Evolutionary conservation across 2,888 invertebrate genomes (phyloP), one percentile per base, ranked within the genome.

Genomic region (Eupithecia dodoneata): DNA sequence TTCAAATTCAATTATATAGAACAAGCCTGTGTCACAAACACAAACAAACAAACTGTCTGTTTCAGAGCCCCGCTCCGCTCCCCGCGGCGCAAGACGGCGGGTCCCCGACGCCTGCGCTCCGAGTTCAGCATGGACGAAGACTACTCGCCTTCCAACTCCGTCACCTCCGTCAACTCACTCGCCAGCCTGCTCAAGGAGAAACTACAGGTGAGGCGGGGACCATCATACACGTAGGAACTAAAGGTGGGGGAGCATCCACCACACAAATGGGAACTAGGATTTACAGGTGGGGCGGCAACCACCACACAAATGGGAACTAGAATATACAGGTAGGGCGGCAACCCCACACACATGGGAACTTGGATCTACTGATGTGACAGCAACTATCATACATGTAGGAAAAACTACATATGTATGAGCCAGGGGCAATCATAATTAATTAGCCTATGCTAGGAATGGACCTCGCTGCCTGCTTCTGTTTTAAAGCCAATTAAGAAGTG

Each of bases 161-260:
- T 98, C 85, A 98, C 98, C 0, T 98, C 98, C 70, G 96, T 98
- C 83, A 98, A 98, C 92, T 98, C 98, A 0, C 96, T 98, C 82
- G 98, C 98, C 77, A 98, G 98, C 88, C 92, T 98, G 74, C 94
- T 98, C 15, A 96, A 97, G 85, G 98, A 98, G 88, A 98, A 98
- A 92, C 95, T 98, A 83, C 97, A 98, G 95, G 97, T 97, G 89
- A 73, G 55, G 18, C 55, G 18, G 55, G n/a, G n/a, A 55, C n/a
- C 55, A 55, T 9, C n/a, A 18, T 55, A 55, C n/a, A 59, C 59
- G 1, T 59, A 30, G 18, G 18, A 59, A 18, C 18, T 3, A 59
- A 3, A 59, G n/a, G 55, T 18, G 55, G 9, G n/a, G 55, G 7
- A 7, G 55, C 5, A 49, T 13, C 4, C 12, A 49, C 13, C 49